Evolutionary conservation across 2,797 vertebrate genomes (phyloP).

Genomic region (Malacoraja senta): DNA sequence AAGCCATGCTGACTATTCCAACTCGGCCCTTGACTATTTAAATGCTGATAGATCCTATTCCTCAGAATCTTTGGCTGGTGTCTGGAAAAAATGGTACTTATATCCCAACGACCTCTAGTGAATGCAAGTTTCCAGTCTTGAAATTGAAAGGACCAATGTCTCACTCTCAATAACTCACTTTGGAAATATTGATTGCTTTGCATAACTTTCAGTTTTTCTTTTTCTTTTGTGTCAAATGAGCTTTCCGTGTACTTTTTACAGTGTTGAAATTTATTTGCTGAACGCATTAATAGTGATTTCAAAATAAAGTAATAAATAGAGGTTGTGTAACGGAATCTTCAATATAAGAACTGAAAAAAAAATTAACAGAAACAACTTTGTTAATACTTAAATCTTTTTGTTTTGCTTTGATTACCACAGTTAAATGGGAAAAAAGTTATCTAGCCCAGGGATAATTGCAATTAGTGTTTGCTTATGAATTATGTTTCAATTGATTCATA

Average conservation of each 20-base stretch:
- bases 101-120: neutral
- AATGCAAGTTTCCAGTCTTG: neutral
- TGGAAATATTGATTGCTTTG: neutral
- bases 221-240: neutral
- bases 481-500: slow-evolving; percentile 39
- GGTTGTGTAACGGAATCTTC: neutral
- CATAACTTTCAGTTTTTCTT: neutral
- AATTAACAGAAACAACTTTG: neutral
- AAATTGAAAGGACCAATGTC: neutral
- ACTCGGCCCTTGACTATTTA: too few species aligned
- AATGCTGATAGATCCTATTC: too few species aligned
- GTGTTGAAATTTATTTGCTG: too few species aligned
- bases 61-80: neutral
- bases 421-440: slow-evolving; percentile 38
- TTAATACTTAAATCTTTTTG: neutral
- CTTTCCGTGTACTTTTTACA: neutral
- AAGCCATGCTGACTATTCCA: too few species aligned
- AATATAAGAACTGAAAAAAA: neutral
- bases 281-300: neutral
- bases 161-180: neutral
- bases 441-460: slow-evolving; percentile 16
- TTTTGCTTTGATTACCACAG: neutral
- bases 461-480: slow-evolving; percentile 41
- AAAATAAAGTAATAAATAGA: neutral
- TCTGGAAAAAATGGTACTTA: neutral